These are phyloP conservation scores for Ctenodactylus gundi DNA, from an alignment of 2,113 vertebrate species.

Conservation along the genomic window DNA sequence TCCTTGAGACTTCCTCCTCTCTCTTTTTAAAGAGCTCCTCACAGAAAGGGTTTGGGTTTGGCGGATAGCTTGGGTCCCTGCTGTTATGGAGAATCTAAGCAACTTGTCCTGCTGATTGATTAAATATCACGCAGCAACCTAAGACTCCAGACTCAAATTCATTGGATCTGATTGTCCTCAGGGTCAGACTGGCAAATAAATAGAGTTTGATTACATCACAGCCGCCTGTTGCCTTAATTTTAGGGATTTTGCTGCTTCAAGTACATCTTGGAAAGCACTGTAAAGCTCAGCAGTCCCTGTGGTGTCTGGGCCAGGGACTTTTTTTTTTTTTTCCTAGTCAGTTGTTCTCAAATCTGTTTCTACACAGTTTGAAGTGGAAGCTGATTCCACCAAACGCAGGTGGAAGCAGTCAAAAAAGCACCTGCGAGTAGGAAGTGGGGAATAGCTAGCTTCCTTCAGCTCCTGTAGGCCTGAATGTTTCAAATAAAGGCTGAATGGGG, in stretches of 20 bases:
- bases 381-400: background rate
- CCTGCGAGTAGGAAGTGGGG: background rate
- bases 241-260: background rate
- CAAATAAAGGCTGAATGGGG: background rate
- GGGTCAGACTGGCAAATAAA: slow-evolving; percentile 3
- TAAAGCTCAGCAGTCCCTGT: background rate
- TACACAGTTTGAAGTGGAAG: background rate
- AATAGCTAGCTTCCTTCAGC: background rate
- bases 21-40: background rate
- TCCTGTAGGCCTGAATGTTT: background rate
- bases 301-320: background rate
- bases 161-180: background rate
- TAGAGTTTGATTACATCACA: background rate
- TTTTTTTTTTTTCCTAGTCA: background rate
- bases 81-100: background rate
- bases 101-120: background rate
- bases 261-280: slow-evolving; percentile 17
- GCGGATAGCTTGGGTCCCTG: background rate
- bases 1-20: background rate
- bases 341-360: background rate
- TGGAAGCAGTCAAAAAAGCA: background rate
- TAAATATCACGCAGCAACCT: background rate
- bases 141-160: background rate
- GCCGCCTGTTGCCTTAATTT: background rate
- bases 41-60: background rate